Percentiles rank a stretch among this genome's conserved stretches.
phyloP scores from a whole-genome alignment of 2,888 invertebrate genomes.

The Ctenicera cuprea region DNA sequence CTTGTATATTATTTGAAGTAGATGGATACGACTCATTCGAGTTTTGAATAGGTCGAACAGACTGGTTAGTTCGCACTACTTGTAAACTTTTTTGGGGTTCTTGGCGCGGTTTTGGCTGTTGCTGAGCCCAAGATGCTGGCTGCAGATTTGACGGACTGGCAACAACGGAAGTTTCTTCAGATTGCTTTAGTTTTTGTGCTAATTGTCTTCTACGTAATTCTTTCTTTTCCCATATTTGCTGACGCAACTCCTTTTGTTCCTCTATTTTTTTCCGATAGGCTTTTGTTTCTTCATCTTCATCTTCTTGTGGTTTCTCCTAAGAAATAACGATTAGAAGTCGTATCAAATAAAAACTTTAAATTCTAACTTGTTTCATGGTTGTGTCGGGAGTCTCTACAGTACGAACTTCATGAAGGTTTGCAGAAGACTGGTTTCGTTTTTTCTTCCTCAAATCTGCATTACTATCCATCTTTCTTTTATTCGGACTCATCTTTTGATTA shows the following conservation, averaged over 20 bases:
- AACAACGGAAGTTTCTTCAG: neutral
- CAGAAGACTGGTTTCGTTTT: slow-evolving; percentile 54
- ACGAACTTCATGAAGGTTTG: slow-evolving; percentile 60
- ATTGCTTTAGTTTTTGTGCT: slow-evolving; percentile 48
- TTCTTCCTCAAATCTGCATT: slow-evolving; percentile 54
- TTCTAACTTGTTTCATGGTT: slow-evolving; percentile 46
- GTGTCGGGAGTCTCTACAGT: slow-evolving; percentile 57
- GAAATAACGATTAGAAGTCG: no score
- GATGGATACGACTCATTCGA: neutral
- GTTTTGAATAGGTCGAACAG: neutral
- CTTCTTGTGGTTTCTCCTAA: slow-evolving; percentile 57
- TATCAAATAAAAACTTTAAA: neutral
- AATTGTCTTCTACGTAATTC: slow-evolving; percentile 27
- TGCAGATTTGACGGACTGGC: neutral
- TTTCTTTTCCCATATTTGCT: slow-evolving; percentile 62
- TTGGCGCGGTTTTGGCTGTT: slow-evolving; percentile 3
- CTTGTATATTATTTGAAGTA: neutral
- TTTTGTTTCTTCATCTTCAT: slow-evolving; percentile 74
- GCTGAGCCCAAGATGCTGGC: no score
- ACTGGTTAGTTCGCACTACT: neutral
- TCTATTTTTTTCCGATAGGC: slow-evolving; percentile 73
- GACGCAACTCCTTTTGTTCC: slow-evolving; percentile 73
- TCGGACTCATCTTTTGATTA: slow-evolving; percentile 38
- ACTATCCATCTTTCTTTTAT: slow-evolving; percentile 47
- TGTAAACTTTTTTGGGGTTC: slow-evolving; percentile 16